Base-by-base conservation (phyloP, 2,888 invertebrate genomes). In the Chloroclysta siterata region DNA sequence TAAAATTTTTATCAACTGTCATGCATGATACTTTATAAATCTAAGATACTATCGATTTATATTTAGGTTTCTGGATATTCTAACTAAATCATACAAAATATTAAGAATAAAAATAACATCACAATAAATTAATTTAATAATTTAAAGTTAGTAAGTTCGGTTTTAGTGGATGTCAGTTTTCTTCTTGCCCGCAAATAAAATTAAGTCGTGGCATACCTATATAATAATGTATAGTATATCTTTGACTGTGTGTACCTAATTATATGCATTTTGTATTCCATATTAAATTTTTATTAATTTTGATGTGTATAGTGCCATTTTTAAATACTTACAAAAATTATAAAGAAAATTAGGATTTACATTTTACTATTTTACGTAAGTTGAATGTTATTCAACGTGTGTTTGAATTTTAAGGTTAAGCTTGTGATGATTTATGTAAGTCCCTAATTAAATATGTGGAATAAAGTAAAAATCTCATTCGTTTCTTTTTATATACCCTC, bases 371-470 rank as follows among this genome's bases (percentile, higher is more conserved):
- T 28, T 28, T 53, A 17, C n/a, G 2, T 42, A 42, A 15, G 29
- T 28, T 55, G 47, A 47, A 39, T 39, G 7, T 14, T 8, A 29
- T 15, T 53, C 22, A 52, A 29, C 2, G 48, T 42, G 17, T 62
- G 50, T 46, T 50, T 59, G 51, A 52, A 36, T 39, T 28, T 29
- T 51, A 50, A 28, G 61, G 56, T 50, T 14, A 59, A 41, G 54
- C 55, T 64, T 60, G 63, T 64, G 63, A 63, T 60, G 52, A 11
- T 63, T 54, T 15, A 2, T 62, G 33, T 39, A 41, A 50, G 28
- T 29, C 47, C 28, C 22, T 17, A 33, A 15, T 41, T 39, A 33
- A 8, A 47, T 17, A 41, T 44, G 33, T 44, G n/a, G 14, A 48
- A 50, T 58, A 53, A 62, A 60, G 7, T 1, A 15, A 15, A 42